These are phyloP conservation scores for Helicoverpa assulta DNA, from an alignment of 2,888 invertebrate species.

Conservation along the genomic window DNA sequence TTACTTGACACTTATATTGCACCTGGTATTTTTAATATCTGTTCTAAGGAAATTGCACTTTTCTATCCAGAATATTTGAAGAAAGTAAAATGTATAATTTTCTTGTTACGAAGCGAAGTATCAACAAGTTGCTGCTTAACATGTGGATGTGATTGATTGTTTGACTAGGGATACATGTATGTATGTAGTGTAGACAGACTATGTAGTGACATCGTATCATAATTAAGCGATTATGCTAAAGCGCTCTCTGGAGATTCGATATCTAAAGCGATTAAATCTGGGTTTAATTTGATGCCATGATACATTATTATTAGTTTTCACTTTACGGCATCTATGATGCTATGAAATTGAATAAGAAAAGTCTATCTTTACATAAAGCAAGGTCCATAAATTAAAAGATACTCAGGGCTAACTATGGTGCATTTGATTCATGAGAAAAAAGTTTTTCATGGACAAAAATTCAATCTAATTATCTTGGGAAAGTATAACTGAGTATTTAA, in stretches of 20 bases:
- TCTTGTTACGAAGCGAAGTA: not conserved
- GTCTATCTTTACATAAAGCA: no score
- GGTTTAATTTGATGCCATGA: conserved; percentile 17
- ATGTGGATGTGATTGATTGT: conserved; percentile 33
- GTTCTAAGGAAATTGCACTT: not conserved
- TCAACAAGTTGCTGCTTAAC: conserved; percentile 42
- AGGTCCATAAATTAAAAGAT: no score
- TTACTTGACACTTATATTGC: conserved; percentile 20
- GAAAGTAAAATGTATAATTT: conserved; percentile 9
- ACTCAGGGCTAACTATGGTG: no score
- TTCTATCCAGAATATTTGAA: not conserved
- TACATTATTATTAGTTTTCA: not conserved
- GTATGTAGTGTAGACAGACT: not conserved
- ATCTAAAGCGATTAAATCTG: conserved; percentile 12
- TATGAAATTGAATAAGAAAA: not conserved
- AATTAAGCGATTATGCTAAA: conserved; percentile 23
- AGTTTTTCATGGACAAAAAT: no score
- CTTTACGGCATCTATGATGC: not conserved
- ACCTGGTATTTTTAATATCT: conserved; percentile 5
- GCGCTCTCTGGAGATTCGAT: conserved; percentile 8
- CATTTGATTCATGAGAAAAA: no score
- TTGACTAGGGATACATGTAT: conserved; percentile 22
- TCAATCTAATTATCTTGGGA: no score
- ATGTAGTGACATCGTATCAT: conserved; percentile 9
- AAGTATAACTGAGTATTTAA: no score